Evolutionary conservation across 1,140 invertebrate genomes (phyloP).

Genomic region (Drosophila tsacasi): DNA sequence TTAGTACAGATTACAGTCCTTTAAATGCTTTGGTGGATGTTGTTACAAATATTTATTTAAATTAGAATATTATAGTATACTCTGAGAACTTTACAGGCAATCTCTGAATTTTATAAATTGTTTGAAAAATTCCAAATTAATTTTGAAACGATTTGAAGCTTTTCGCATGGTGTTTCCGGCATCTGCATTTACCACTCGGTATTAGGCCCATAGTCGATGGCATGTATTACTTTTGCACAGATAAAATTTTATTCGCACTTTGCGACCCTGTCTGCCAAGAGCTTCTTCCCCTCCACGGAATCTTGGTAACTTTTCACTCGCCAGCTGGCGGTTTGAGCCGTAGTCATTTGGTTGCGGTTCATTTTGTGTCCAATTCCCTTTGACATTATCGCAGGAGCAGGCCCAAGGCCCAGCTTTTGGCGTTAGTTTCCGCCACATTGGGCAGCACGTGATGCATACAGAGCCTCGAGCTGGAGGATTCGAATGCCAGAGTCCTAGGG

Average conservation of each 20-base stretch:
- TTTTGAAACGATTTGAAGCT: neutral
- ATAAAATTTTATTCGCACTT: constrained; percentile 70
- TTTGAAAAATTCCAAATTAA: no score
- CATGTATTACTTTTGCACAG: constrained; percentile 37
- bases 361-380: constrained; percentile 55
- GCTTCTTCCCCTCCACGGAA: neutral
- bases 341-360: constrained; percentile 61
- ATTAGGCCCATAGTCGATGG: constrained; percentile 20
- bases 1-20: no score
- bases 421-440: constrained; percentile 70
- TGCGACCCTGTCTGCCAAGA: constrained; percentile 6
- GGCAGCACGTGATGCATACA: constrained; percentile 75
- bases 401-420: constrained; percentile 5
- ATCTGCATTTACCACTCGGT: constrained; percentile 12
- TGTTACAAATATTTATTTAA: no score
- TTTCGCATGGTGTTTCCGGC: neutral
- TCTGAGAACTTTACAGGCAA: no score
- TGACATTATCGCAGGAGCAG: constrained; percentile 18
- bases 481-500: constrained; percentile 14
- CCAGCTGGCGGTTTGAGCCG: constrained; percentile 51
- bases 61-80: no score
- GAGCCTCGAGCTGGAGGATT: constrained; percentile 1
- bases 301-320: constrained; percentile 35
- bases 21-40: no score
- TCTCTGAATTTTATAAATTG: no score